Evolutionary conservation across 2,113 vertebrate genomes (phyloP).

Genomic region (Oryctolagus cuniculus): DNA sequence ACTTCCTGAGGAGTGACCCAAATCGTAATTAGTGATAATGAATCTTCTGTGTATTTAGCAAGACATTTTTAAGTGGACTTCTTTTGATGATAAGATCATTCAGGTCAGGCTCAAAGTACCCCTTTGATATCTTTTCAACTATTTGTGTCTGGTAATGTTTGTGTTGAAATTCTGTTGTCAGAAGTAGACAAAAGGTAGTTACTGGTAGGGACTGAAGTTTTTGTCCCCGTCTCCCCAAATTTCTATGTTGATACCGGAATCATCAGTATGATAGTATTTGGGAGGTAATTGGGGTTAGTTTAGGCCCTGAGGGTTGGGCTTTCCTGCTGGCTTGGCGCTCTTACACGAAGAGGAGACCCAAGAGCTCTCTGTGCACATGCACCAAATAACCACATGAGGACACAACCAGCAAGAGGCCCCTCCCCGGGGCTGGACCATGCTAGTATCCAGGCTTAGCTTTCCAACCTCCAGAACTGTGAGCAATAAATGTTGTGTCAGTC

Average conservation of each 20-base stretch:
- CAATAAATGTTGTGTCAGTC: neutral
- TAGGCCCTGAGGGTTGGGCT: neutral
- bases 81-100: conserved; percentile 60
- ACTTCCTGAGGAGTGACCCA: conserved; percentile 38
- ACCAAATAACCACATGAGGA: neutral
- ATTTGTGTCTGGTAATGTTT: conserved; percentile 2
- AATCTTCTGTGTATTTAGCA: conserved; percentile 20
- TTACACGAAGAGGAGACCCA: no score
- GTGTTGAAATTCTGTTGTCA: conserved; percentile 38
- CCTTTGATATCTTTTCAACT: neutral
- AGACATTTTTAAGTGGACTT: conserved; percentile 20
- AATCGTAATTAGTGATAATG: conserved; percentile 27
- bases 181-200: neutral
- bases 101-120: neutral
- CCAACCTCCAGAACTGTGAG: neutral
- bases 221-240: neutral
- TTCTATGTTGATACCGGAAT: neutral
- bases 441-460: neutral
- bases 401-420: neutral
- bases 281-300: neutral
- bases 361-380: neutral
- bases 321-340: neutral
- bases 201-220: neutral
- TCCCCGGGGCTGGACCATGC: neutral
- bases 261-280: neutral